Base-by-base conservation (phyloP, 2,797 vertebrate genomes). In the Siniperca obscura region DNA sequence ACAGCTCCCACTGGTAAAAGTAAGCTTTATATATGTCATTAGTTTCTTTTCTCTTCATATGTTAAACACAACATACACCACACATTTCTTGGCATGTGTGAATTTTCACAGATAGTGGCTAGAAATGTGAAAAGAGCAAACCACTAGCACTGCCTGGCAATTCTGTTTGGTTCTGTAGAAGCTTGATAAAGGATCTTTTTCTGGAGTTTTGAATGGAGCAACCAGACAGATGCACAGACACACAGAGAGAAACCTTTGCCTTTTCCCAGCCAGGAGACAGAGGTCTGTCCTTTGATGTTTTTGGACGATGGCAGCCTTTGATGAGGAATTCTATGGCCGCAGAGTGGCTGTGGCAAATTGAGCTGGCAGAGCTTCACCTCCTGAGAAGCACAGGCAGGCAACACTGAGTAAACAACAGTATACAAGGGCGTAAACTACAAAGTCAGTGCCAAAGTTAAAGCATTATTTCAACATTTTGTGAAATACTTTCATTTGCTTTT, bases 241-340 rank as follows among this genome's bases (percentile, higher is more conserved):
- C 59, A 74, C 17, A 85, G 61, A 69, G 30, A 77, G 14, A 85
- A 83, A 89, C 53, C 62, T 85, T 85, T 87, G 85, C 82, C 82
- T 89, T 84, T 81, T 81, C 78, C 70, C 70, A 78, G 86, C 61
- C 79, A 84, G 78, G 61, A 89, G 84, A 85, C 72, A 70, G 76
- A 84, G 85, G 76, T 88, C 83, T 85, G 68, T 44, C 48, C 82
- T 93, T 90, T 92, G 79, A 92, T 89, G 83, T 83, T 59, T 76
- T 80, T 71, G 86, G 81, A 70, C 2, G 65, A 87, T 83, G 77
- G 73, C 62, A 69, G 71, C 87, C 86, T 93, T 92, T 92, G 91
- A 94, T 83, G 83, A 82, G 40, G 22, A 86, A 90, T 84, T 91
- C 78, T 85, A 81, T 84, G 79, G 82, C 62, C 56, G 62, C 71